Conservation (phyloP, 1,140 invertebrate genomes). For the Frieseomelitta varia region DNA sequence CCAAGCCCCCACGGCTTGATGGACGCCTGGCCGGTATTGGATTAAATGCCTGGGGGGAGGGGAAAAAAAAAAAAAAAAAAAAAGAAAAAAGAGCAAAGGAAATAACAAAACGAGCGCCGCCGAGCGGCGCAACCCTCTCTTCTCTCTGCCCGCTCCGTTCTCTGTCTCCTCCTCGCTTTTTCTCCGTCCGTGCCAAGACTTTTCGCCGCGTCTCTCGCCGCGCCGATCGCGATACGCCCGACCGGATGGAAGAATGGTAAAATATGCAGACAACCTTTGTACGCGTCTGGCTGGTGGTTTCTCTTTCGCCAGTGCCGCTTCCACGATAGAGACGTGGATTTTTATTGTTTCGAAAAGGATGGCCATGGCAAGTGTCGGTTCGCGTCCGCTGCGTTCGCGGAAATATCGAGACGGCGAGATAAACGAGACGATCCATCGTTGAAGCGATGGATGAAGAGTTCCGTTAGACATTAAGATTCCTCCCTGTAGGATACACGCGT, state of each 20-base stretch:
- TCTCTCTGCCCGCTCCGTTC: neutral
- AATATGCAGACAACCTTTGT: slow-evolving; percentile 29
- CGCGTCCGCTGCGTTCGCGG: neutral
- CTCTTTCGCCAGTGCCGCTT: neutral
- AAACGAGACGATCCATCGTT: no score
- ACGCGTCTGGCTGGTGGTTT: neutral
- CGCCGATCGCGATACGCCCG: neutral
- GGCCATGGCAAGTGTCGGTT: neutral
- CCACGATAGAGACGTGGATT: slow-evolving; percentile 5
- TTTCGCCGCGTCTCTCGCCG: neutral
- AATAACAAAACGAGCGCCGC: slow-evolving; percentile 57
- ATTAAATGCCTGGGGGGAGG: slow-evolving; percentile 71
- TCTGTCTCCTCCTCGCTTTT: slow-evolving; percentile 20
- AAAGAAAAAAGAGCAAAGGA: slow-evolving; percentile 57
- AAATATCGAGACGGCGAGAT: neutral
- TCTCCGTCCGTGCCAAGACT: slow-evolving; percentile 35
- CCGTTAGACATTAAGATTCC: no score
- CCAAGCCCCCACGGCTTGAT: slow-evolving; percentile 71
- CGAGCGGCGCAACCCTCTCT: slow-evolving; percentile 41
- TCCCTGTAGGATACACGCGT: no score
- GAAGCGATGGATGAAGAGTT: neutral
- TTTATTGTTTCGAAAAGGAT: neutral
- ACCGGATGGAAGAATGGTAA: slow-evolving; percentile 26
- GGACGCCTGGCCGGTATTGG: slow-evolving; percentile 78
- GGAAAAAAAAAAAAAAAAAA: slow-evolving; percentile 2